phyloP scores from a whole-genome alignment of 2,888 invertebrate species.

The Ariolimax columbianus region DNA sequence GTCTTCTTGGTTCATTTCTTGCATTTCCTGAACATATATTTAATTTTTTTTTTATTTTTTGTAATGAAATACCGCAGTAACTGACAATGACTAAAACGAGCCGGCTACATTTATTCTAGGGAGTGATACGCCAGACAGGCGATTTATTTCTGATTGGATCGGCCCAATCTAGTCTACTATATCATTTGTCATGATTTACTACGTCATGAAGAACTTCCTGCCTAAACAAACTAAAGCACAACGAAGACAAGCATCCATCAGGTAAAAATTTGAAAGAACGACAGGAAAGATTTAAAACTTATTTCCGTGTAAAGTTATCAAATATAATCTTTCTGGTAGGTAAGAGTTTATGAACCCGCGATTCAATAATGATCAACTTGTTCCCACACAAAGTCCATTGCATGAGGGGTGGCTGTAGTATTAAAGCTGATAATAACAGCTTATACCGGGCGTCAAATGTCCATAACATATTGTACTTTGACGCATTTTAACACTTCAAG shows the following conservation, averaged over 20 bases:
- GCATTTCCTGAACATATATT: no score
- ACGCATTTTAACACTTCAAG: background rate
- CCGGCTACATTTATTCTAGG: no score
- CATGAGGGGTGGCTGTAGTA: background rate
- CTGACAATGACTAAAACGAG: no score
- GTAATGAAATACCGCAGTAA: no score
- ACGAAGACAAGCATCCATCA: background rate
- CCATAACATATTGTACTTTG: background rate
- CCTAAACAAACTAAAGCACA: background rate
- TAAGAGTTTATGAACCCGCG: background rate
- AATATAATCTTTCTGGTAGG: background rate
- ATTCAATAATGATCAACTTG: background rate
- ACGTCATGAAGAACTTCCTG: no score
- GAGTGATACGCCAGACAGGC: no score
- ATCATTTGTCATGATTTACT: no score
- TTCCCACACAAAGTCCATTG: background rate
- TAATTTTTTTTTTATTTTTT: no score
- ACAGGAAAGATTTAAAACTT: background rate
- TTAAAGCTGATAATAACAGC: background rate
- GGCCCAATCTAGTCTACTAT: no score
- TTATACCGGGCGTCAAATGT: background rate
- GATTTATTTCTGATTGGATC: no score
- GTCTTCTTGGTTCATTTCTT: no score
- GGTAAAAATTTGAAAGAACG: background rate
- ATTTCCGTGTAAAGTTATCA: background rate